Conservation (phyloP, 2,888 invertebrate genomes). For the Latheticus oryzae region DNA sequence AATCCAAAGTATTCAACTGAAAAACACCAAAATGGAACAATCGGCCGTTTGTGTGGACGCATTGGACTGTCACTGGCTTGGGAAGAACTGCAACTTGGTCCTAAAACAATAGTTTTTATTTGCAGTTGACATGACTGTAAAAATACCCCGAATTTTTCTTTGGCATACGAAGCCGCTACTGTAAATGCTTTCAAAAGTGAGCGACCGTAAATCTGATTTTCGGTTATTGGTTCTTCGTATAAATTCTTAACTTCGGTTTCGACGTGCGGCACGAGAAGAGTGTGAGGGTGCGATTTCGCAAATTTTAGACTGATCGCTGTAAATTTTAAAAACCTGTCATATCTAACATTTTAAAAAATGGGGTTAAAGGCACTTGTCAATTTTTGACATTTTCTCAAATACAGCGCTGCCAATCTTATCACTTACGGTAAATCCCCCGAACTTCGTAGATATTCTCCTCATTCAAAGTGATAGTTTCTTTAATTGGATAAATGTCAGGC, state of each 20-base stretch:
- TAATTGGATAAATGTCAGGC: constrained; percentile 81
- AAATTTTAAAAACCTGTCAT: constrained; percentile 44
- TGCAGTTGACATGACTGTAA: too few species aligned
- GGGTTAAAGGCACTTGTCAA: constrained; percentile 4
- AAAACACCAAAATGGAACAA: constrained; percentile 84
- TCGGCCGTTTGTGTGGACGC: constrained; percentile 83
- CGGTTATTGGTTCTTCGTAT: constrained; percentile 75
- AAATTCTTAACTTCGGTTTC: constrained; percentile 74
- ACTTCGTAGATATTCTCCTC: constrained; percentile 74
- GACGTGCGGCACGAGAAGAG: constrained; percentile 80
- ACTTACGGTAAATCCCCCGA: constrained; percentile 79
- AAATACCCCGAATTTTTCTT: constrained; percentile 77
- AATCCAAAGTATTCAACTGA: constrained; percentile 84
- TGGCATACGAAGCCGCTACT: constrained; percentile 82
- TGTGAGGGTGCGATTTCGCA: constrained; percentile 76
- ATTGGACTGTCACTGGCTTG: constrained; percentile 84
- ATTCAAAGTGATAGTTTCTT: constrained; percentile 76
- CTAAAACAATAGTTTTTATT: constrained; percentile 60
- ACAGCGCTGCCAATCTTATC: constrained; percentile 8
- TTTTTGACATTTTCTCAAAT: background rate
- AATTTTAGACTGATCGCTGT: constrained; percentile 68
- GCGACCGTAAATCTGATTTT: constrained; percentile 76
- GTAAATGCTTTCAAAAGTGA: constrained; percentile 81
- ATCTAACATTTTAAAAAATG: too few species aligned
- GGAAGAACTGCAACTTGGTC: constrained; percentile 74